phyloP scores from a whole-genome alignment of 2,113 vertebrate species.

The Actenoides lindsayi region DNA sequence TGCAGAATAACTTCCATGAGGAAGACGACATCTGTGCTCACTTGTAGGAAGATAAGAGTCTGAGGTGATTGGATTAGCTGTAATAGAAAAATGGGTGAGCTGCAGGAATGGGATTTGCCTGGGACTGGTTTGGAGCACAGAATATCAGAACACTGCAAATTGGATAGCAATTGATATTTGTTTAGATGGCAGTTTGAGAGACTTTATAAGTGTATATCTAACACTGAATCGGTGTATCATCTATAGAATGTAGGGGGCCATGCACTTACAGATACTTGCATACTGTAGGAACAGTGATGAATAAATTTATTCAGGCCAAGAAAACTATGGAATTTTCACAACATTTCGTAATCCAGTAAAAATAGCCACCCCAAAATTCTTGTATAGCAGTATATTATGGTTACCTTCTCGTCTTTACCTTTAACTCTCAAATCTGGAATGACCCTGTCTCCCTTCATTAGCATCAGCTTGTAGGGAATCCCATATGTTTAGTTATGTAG shows the following conservation, averaged over 20 bases:
- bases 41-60: constrained; percentile 21
- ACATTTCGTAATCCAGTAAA: not conserved
- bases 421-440: not conserved
- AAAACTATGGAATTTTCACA: not conserved
- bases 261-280: not conserved
- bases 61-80: constrained; percentile 41
- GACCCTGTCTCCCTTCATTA: not conserved
- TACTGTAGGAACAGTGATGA: not conserved
- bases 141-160: not conserved
- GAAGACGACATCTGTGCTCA: not conserved
- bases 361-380: not conserved
- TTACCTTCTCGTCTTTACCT: not conserved
- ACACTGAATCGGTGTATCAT: not conserved
- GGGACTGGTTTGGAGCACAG: not conserved
- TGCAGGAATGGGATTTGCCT: not conserved
- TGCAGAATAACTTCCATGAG: not conserved
- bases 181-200: not conserved
- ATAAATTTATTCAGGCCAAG: not conserved
- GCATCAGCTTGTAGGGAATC: not conserved
- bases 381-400: not conserved
- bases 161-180: not conserved
- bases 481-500: not conserved
- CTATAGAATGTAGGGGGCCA: not conserved
- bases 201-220: not conserved
- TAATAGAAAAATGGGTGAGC: constrained; percentile 59